phyloP scores from a whole-genome alignment of 2,888 invertebrate species.

The Ichneumon xanthorius region DNA sequence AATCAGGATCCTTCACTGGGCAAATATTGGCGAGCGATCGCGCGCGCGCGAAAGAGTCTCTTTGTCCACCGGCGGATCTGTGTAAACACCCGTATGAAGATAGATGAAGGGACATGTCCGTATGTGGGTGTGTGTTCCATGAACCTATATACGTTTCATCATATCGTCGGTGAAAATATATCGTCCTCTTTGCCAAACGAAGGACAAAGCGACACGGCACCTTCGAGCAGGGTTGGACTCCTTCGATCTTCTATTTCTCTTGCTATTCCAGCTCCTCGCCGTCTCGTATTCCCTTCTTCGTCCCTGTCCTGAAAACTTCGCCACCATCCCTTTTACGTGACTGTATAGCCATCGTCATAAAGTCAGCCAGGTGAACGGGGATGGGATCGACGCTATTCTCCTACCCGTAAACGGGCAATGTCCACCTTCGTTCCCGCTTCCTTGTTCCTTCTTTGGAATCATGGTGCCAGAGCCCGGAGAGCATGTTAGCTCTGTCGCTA shows the following conservation, averaged over 20 bases:
- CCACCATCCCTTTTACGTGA: constrained; percentile 77
- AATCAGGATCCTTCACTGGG: constrained; percentile 10
- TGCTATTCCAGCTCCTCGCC: constrained; percentile 33
- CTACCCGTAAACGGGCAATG: constrained; percentile 50
- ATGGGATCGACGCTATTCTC: constrained; percentile 75
- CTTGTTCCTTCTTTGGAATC: constrained; percentile 47
- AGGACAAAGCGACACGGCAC: constrained; percentile 71
- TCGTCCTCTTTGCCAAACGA: constrained; percentile 74
- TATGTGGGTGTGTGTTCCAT: background rate
- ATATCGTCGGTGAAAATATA: constrained; percentile 73
- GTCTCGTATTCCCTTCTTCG: constrained; percentile 56
- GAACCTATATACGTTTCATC: constrained; percentile 37
- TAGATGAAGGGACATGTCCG: constrained; percentile 11
- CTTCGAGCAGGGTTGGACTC: constrained; percentile 63
- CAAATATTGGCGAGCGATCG: constrained; percentile 27
- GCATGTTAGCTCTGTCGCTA: constrained; percentile 67
- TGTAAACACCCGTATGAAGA: constrained; percentile 11
- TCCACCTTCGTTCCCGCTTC: constrained; percentile 48
- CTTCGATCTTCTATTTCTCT: constrained; percentile 56
- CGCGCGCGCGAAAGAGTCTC: constrained; percentile 25
- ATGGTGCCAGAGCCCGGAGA: constrained; percentile 62
- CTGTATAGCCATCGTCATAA: constrained; percentile 82
- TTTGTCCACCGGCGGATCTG: constrained; percentile 38
- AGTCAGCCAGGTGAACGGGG: constrained; percentile 81
- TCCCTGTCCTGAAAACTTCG: constrained; percentile 61